Conservation (phyloP, 2,888 invertebrate species). For the Noctua fimbriata region DNA sequence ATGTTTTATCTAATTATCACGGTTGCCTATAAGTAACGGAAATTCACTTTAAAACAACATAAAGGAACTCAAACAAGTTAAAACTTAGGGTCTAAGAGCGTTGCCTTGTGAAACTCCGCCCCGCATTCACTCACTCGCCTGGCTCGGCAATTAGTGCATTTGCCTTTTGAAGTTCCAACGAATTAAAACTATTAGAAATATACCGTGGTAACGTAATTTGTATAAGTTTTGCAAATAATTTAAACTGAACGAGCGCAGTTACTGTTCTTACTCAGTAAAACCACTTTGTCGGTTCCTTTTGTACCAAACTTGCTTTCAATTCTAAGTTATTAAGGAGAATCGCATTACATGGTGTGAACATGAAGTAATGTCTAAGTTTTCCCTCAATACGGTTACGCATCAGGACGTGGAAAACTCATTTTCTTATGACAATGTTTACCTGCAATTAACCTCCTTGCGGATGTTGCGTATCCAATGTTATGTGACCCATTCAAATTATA, state of each 20-base stretch:
- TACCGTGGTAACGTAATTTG: conserved; percentile 23
- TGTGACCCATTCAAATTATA: neutral
- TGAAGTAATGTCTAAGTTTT: neutral
- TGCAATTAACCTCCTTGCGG: neutral
- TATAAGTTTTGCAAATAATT: conserved; percentile 29
- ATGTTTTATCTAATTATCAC: neutral
- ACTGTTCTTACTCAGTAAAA: conserved; percentile 19
- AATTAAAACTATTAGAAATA: conserved; percentile 45
- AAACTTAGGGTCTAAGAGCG: conserved; percentile 43
- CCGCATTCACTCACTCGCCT: conserved; percentile 24
- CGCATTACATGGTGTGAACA: too few relatives aligned
- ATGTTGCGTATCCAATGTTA: neutral
- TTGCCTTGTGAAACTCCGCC: conserved; percentile 51
- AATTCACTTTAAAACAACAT: conserved; percentile 34
- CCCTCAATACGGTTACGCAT: neutral
- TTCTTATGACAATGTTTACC: neutral
- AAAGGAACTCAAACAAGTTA: conserved; percentile 40
- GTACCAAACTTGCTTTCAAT: neutral
- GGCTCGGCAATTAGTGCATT: conserved; percentile 52
- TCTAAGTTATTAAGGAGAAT: neutral
- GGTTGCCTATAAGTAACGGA: neutral
- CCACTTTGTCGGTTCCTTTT: conserved; percentile 28
- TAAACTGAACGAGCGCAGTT: conserved; percentile 6
- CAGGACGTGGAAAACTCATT: neutral
- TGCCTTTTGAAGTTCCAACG: conserved; percentile 51